Percentiles rank a stretch among this genome's conserved stretches.
phyloP scores from a whole-genome alignment of 1,140 invertebrate species.

The Tetranychus cinnabarinus region DNA sequence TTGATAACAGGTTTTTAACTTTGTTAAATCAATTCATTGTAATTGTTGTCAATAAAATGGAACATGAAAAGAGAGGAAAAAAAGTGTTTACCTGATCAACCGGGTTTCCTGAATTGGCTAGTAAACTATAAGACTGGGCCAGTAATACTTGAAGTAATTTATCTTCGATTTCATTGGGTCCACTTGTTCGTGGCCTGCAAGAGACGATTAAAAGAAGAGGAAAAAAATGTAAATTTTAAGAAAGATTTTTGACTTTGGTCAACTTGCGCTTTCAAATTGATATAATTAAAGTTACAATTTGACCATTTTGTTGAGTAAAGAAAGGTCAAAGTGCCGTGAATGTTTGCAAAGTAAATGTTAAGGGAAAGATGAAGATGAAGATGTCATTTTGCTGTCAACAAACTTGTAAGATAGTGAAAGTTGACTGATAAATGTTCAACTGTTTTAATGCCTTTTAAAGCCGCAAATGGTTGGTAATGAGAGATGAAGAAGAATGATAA shows the following conservation, averaged over 20 bases:
- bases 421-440: too few relatives aligned
- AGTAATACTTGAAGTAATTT: constrained; percentile 66
- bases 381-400: too few relatives aligned
- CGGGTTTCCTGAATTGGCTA: constrained; percentile 66
- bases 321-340: neutral
- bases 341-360: neutral
- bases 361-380: too few relatives aligned
- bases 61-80: too few relatives aligned
- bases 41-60: too few relatives aligned
- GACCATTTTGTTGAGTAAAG: neutral
- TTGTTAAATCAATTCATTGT: too few relatives aligned
- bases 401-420: too few relatives aligned
- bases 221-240: neutral
- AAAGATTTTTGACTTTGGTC: neutral
- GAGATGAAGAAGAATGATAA: neutral
- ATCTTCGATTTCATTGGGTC: constrained; percentile 65
- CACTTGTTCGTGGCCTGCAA: constrained; percentile 30
- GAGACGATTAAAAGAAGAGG: neutral
- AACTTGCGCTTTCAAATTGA: neutral
- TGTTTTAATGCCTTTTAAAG: too few relatives aligned
- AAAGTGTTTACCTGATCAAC: constrained; percentile 51
- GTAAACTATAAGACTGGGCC: constrained; percentile 56
- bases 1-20: too few relatives aligned
- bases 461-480: too few relatives aligned
- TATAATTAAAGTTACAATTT: neutral